Base-by-base conservation (phyloP, 2,797 vertebrate species). In the Cuniculus paca region DNA sequence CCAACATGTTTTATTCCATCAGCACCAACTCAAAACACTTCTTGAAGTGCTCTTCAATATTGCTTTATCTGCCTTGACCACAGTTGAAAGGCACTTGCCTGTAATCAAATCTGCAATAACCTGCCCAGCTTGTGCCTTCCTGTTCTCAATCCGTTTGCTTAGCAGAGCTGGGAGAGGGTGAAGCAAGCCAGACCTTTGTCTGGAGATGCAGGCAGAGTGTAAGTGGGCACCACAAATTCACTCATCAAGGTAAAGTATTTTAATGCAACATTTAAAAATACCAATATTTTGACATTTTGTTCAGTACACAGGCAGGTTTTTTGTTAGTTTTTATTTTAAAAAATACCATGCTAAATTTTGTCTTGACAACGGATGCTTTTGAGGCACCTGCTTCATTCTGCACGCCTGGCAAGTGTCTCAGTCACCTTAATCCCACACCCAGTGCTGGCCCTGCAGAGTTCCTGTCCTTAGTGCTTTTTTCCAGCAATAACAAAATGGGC, bases 21-120 rank as follows among this genome's bases (percentile, higher is more conserved):
- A 81, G 60, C 39, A 88, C 65, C 88, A 74, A n/a, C 77, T 96
- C 68, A 74, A 82, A 93, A 83, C 52, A 61, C 52, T 86, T 95
- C 39, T 36, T 8, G 28, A 74, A 39, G 11, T 94, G 8, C 60
- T 95, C 52, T 93, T 91, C 50, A 36, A 0, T 61, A 79, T 79
- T 70, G 17, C 11, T 77, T 89, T 36, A 42, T 94, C 34, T 80
- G 39, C 81, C 58, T 19, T 70, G 77, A 91, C 79, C 36, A 36
- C 68, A 88, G 36, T 75, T 60, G 34, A 95, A 52, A 82, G 39
- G n/a, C 81, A 12, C 68, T 94, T 84, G 45, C 58, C 91, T 39
- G 12, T 36, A 83, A 50, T 77, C 78, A 65, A 56, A 48, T 50
- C 13, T 5, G 34, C 1, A 3, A 5, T 42, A 50, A 9, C 63